Percentiles rank a stretch among this genome's conserved stretches.
phyloP scores from a whole-genome alignment of 2,113 vertebrate species.

The Octodon degus region DNA sequence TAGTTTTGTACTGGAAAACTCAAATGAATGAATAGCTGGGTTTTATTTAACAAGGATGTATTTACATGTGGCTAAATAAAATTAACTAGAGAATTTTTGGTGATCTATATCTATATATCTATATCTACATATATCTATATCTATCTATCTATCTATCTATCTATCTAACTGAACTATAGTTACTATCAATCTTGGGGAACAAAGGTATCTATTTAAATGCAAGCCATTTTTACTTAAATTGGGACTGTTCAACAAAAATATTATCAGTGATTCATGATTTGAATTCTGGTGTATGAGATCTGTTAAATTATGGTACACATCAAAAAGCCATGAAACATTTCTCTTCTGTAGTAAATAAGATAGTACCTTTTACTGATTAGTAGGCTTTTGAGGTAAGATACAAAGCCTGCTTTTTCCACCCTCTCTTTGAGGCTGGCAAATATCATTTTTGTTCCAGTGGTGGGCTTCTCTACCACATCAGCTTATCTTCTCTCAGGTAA shows the following conservation, averaged over 20 bases:
- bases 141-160: no score
- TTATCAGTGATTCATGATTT: background rate
- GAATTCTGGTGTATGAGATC: background rate
- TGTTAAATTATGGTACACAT: background rate
- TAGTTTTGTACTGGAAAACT: background rate
- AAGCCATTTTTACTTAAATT: background rate
- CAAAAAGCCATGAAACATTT: background rate
- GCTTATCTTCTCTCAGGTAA: background rate
- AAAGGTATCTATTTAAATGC: background rate
- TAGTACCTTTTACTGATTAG: background rate
- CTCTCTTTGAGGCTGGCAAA: background rate
- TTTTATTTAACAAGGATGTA: constrained; percentile 21
- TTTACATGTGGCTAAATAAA: background rate
- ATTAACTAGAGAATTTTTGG: background rate
- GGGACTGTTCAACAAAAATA: background rate
- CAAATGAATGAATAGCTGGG: background rate
- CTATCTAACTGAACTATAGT: background rate
- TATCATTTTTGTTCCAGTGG: background rate
- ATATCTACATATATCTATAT: no score
- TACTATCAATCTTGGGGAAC: background rate
- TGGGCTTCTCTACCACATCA: background rate
- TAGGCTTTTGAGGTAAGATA: background rate
- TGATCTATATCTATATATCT: no score
- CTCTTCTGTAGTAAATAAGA: background rate
- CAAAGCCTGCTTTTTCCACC: background rate